A percentile compares a stretch with the other conserved stretches of the same genome.
phyloP scores from a whole-genome alignment of 2,113 vertebrate species.

The Macaca mulatta region DNA sequence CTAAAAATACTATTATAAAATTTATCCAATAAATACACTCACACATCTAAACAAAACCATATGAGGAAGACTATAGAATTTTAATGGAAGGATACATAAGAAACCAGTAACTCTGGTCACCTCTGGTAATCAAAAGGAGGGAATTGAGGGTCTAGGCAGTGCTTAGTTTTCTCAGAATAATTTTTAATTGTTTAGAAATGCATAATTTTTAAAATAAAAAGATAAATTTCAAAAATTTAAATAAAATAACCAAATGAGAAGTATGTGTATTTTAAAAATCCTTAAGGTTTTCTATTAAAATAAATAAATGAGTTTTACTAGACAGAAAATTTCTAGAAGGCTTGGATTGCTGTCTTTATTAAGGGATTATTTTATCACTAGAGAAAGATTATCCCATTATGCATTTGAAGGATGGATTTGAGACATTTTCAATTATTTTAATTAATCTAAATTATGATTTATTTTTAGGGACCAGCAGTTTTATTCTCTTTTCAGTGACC shows the following conservation, averaged over 20 bases:
- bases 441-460: background rate
- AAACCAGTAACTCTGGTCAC: background rate
- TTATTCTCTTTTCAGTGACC: background rate
- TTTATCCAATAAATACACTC: background rate
- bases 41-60: background rate
- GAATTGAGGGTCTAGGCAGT: background rate
- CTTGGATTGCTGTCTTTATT: background rate
- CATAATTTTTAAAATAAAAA: background rate
- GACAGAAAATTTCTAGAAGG: background rate
- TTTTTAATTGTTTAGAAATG: background rate
- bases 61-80: background rate
- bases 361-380: background rate
- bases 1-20: constrained; percentile 1
- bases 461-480: background rate
- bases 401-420: background rate
- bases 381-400: background rate
- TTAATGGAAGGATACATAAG: background rate
- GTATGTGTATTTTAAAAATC: background rate
- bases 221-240: background rate
- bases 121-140: background rate
- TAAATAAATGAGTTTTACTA: background rate
- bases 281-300: background rate
- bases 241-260: background rate
- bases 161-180: background rate
- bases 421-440: background rate